These are phyloP conservation scores for Rhynchotus rufescens DNA, from an alignment of 2,797 vertebrate genomes.

Conservation along the genomic window DNA sequence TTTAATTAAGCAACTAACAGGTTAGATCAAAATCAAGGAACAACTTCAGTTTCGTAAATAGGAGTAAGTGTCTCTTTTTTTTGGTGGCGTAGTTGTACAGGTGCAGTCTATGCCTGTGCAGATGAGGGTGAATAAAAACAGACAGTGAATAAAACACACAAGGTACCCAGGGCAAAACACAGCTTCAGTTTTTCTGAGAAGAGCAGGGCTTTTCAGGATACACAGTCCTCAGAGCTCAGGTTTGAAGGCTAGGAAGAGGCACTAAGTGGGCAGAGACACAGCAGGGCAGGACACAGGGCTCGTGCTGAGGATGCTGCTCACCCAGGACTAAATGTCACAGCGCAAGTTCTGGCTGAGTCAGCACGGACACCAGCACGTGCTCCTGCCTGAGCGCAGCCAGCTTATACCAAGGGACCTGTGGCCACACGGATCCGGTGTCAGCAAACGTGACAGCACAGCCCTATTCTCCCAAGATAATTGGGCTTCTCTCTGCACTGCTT, in stretches of 20 bases:
- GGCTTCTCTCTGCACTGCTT: neutral
- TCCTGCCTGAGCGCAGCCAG: neutral
- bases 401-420: neutral
- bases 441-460: too few relatives aligned
- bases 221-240: neutral
- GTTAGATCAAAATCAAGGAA: neutral
- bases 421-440: neutral
- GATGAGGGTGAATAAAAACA: neutral
- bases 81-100: neutral
- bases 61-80: neutral
- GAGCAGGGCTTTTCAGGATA: neutral
- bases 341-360: neutral
- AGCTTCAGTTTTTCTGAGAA: neutral
- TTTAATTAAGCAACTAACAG: neutral
- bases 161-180: neutral
- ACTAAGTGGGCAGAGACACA: neutral
- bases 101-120: neutral
- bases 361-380: neutral
- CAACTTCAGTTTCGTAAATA: neutral
- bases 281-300: neutral
- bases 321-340: neutral
- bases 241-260: neutral
- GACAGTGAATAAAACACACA: neutral
- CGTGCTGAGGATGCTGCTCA: neutral
- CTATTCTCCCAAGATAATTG: neutral